Evolutionary conservation across 1,140 invertebrate genomes (phyloP).

Genomic region (Meteorus sp.): DNA sequence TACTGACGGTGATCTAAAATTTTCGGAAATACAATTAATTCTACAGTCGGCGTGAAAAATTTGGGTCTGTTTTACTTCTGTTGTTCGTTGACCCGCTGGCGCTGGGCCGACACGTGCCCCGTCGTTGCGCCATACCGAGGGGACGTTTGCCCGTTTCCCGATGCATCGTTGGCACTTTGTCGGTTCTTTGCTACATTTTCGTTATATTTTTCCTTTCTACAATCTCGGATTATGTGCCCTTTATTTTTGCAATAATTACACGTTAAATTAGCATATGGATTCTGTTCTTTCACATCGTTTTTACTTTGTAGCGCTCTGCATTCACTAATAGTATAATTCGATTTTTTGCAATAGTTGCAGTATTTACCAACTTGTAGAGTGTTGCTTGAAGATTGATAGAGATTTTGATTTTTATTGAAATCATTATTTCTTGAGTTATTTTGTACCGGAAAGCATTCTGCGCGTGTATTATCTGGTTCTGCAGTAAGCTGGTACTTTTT

Average conservation of each 20-base stretch:
- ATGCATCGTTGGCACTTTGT: not conserved
- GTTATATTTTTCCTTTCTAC: not conserved
- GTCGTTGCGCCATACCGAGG: too few relatives aligned
- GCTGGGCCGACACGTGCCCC: too few relatives aligned
- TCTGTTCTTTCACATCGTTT: not conserved
- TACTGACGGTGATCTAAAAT: too few relatives aligned
- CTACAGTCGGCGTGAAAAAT: too few relatives aligned
- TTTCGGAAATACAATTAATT: too few relatives aligned
- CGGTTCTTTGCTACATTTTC: not conserved
- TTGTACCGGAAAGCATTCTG: too few relatives aligned
- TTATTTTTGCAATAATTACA: slow-evolving; percentile 5
- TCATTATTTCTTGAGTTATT: not conserved
- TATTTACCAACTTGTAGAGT: not conserved
- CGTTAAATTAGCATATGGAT: not conserved
- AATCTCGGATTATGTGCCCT: not conserved
- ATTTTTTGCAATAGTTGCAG: not conserved
- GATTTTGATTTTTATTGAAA: not conserved
- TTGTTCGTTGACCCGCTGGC: too few relatives aligned
- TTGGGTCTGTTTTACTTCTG: too few relatives aligned
- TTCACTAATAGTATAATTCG: not conserved
- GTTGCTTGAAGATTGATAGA: not conserved
- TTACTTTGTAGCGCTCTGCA: not conserved
- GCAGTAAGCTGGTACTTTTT: not conserved
- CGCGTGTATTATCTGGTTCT: not conserved
- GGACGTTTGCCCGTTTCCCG: not conserved